Base-by-base conservation (phyloP, 2,113 vertebrate genomes). In the Istiophorus platypterus region DNA sequence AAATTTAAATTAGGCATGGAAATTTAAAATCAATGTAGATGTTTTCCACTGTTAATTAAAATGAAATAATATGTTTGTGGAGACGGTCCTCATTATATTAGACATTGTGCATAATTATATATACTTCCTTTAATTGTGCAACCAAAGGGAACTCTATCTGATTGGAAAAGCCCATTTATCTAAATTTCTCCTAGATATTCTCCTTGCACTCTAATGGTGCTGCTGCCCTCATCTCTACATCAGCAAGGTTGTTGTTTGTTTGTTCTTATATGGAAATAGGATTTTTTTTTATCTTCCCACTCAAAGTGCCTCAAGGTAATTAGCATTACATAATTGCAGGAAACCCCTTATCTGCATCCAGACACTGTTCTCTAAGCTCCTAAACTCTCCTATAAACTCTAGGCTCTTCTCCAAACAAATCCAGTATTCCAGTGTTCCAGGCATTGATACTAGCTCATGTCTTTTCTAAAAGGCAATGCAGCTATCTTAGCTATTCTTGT, bases 181-280 rank as follows among this genome's bases (percentile, higher is more conserved):
- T 92, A 96, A 41, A 94, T 94, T 78, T 93, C 93, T 42, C 66
- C 52, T 26, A 29, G 10, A 34, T 42, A 11, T 56, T 20, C 22
- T 42, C 45, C 42, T 78, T 95, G 88, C 93, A 95, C 51, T 94
- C 93, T 82, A 92, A 93, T 65, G 95, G 95, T 81, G 95, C 89
- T 76, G 82, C 93, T 41, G 91, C 92, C 66, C 96, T 78, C 51
- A 92, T 92, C 61, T 95, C 94, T 54, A 85, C 90, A 42, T 95
- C 95, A 75, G 88, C 87, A 6, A 96, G 87, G 77, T 94, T 96
- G 88, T 95, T 95, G 74, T 96, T 81, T 83, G 95, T 96, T 92
- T 97, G 95, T 77, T 93, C 93, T 80, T 95, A 57, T 73, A 54
- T 64, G 81, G 83, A 90, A 92, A 93, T 82, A 65, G 83, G 12